Evolutionary conservation across 1,140 invertebrate species (phyloP).

Genomic region (Drosophila sp.): DNA sequence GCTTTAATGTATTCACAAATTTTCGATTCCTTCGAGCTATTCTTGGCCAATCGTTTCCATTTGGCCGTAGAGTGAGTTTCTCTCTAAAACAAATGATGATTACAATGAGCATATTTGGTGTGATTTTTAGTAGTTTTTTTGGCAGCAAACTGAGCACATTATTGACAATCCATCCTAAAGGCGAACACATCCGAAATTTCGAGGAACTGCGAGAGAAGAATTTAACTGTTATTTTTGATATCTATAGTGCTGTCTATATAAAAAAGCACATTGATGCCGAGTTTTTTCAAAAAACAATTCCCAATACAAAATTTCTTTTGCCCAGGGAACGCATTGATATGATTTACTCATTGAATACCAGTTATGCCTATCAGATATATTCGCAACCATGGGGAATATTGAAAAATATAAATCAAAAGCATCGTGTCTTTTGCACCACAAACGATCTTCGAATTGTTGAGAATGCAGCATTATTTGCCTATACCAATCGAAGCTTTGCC

Average conservation of each 20-base stretch:
- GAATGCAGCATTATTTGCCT: neutral
- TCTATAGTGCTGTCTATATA: neutral
- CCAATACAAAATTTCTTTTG: neutral
- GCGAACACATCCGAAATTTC: constrained; percentile 21
- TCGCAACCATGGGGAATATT: neutral
- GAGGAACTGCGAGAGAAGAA: constrained; percentile 23
- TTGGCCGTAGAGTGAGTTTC: neutral
- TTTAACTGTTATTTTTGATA: constrained; percentile 5
- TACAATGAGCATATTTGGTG: constrained; percentile 45
- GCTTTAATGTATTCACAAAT: constrained; percentile 32
- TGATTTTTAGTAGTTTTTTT: constrained; percentile 42
- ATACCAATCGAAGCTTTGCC: neutral
- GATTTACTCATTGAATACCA: constrained; percentile 10
- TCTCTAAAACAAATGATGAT: constrained; percentile 37
- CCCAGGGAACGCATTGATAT: neutral
- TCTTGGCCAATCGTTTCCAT: constrained; percentile 33
- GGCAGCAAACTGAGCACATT: constrained; percentile 49
- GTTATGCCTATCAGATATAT: constrained; percentile 10
- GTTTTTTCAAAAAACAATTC: neutral
- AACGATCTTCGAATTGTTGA: neutral
- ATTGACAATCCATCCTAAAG: constrained; percentile 19
- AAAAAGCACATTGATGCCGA: neutral
- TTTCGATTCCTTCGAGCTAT: constrained; percentile 29
- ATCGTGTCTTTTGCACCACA: neutral
- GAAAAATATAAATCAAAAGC: neutral